Evolutionary conservation across 2,888 invertebrate species (phyloP), one percentile per base, ranked within the genome.

Genomic region (Monochamus alternatus): DNA sequence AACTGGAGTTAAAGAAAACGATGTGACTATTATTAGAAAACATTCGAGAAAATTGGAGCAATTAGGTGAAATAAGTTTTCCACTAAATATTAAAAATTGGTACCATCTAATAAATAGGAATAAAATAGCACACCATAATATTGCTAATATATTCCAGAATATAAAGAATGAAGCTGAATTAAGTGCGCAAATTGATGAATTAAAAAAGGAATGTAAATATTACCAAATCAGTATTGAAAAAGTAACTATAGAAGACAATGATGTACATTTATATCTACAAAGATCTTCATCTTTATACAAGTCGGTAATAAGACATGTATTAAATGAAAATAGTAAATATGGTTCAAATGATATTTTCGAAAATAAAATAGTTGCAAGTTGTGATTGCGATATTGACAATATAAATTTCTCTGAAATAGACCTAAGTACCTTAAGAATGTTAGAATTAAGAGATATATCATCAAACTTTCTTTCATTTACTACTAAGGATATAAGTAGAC

Each of bases 61-160:
- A 52, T 87, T 90, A 60, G 95, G 94, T 8, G 95, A 95, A 78
- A 87, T 93, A 4, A 93, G 93, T 88, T 93, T 94, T 87, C 91
- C 93, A 9, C 87, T 90, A 74, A 89, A 89, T 65, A 82, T 90
- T 31, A 89, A 90, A 82, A 91, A 91, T 69, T 95, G 94, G 94
- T 88, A 89, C 72, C 89, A 88, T 78, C 87, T 88, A 78, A 82
- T 89, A 68, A 81, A 83, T 74, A 66, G 43, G 75, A 65, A 67
- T 32, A 73, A 75, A 64, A 52, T 65, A 32, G 31, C 51, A 31
- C 5, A 63, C 51, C 38, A 76, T 32, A 58, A 77, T 43, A 47
- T 63, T 44, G 51, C 43, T 5, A 82, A 78, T 70, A 85, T 87
- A 75, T 84, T 86, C 67, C 77, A 84, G 31, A 82, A 82, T 76